Base-by-base conservation (phyloP, 1,140 invertebrate genomes). In the Drosophila bipectinata region DNA sequence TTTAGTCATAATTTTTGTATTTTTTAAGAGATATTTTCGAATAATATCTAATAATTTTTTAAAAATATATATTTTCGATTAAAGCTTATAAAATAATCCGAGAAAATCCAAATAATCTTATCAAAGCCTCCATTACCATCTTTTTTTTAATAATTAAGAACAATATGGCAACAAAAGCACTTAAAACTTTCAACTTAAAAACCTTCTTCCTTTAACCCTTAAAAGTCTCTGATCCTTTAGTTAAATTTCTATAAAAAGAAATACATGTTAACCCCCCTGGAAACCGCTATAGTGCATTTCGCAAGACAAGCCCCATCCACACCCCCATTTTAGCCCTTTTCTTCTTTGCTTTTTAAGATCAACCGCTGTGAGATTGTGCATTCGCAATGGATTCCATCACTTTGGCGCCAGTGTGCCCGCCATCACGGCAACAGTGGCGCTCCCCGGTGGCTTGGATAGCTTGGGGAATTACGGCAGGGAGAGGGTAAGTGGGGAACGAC, bases 331-430 rank as follows among this genome's bases (percentile, higher is more conserved):
- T 57, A 1, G 15, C 9, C 12, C n/a, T 8, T 26, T 10, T 14
- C 21, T 45, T 26, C 30, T 26, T 61, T 28, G 9, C 45, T n/a
- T 8, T 48, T 47, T 21, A 47, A 32, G 47, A 52, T 52, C 60
- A 64, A 67, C 63, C 60, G 62, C 63, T 67, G 59, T 67, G 59
- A 67, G 63, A 64, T 67, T 64, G 45, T 64, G 63, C 24, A 48
- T 66, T 69, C 61, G 48, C 14, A 68, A 68, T 49, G 64, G 66
- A 45, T 69, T 68, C 66, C 66, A 69, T 68, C 63, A 68, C 53
- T 68, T 39, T 49, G 63, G 63, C 41, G 66, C 61, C 66, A 69
- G 51, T 69, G 66, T 68, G 66, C 66, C 66, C 66, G 26, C 51
- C 49, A 49, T 28, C 60, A 53, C 15, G 18, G 24, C 4, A 28